Percentiles rank a stretch among this genome's conserved stretches.
phyloP scores from a whole-genome alignment of 2,797 vertebrate genomes.

The Anguilla obscura region DNA sequence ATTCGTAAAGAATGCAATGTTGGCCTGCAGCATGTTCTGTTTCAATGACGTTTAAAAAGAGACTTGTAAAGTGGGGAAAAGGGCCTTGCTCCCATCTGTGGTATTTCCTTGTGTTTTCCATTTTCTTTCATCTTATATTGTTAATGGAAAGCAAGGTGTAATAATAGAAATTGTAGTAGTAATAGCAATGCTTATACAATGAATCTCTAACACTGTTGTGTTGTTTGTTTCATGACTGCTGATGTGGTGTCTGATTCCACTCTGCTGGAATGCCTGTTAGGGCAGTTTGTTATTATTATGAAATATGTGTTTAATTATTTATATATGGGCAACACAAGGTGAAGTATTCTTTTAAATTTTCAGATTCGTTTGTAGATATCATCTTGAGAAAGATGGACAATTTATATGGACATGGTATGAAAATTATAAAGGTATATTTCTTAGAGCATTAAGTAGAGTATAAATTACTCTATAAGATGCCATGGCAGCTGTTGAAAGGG shows the following conservation, averaged over 20 bases:
- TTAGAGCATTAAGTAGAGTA: slow-evolving; percentile 72
- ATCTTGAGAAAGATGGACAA: slow-evolving; percentile 83
- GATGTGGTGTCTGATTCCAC: slow-evolving; percentile 21
- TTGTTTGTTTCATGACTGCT: slow-evolving; percentile 17
- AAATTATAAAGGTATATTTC: slow-evolving; percentile 83
- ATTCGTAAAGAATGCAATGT: slow-evolving; percentile 62
- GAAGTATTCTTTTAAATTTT: slow-evolving; percentile 84
- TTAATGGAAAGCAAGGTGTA: background rate
- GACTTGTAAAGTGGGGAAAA: slow-evolving; percentile 24
- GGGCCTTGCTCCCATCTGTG: slow-evolving; percentile 9
- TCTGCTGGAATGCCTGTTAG: slow-evolving; percentile 15
- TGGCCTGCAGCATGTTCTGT: slow-evolving; percentile 38
- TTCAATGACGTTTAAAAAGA: slow-evolving; percentile 16
- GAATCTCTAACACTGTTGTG: slow-evolving; percentile 11
- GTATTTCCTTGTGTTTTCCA: slow-evolving; percentile 23
- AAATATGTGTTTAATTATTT: slow-evolving; percentile 59
- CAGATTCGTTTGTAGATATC: slow-evolving; percentile 85
- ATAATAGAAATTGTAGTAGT: slow-evolving; percentile 13
- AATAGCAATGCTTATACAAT: slow-evolving; percentile 10
- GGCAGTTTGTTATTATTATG: slow-evolving; percentile 34
- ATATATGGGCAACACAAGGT: slow-evolving; percentile 78
- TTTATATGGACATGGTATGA: slow-evolving; percentile 85
- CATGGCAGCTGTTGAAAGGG: slow-evolving; percentile 76
- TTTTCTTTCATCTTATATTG: slow-evolving; percentile 18
- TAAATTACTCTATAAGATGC: slow-evolving; percentile 74